Evolutionary conservation across 2,797 vertebrate species (phyloP), one percentile per base, ranked within the genome.

Genomic region (Thamnophis elegans): DNA sequence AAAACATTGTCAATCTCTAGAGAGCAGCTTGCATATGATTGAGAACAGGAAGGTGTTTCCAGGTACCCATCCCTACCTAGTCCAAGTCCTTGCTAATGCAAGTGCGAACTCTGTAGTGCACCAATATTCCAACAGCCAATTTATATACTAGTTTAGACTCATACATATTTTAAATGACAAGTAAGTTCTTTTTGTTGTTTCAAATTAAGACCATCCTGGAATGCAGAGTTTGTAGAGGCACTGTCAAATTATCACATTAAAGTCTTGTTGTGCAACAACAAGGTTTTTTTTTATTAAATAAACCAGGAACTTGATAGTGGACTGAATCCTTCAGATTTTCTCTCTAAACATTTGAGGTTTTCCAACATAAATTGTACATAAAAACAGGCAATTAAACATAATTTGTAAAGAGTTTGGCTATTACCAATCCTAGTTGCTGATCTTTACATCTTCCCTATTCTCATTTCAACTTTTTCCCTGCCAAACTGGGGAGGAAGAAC

Each of bases 321-420:
- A 91, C 5, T 82, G 55, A 68, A 93, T 95, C 28, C 7, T 32
- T 86, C 91, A 42, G 0, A 0, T 87, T n/a, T 86, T 85, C 73
- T 20, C 0, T 0, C 87, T 68, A 92, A 65, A 85, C 92, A 95
- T 62, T 89, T 87, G 94, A 58, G 9, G 89, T 88, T 87, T 91
- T 89, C 60, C 86, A 86, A 62, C 3, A 62, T 88, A 55, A 28
- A 36, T 47, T 20, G 14, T 56, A 11, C 14, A 86, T 91, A 73
- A 87, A 8, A 82, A 73, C 32, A 25, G 28, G 18, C 25, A 26
- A 91, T 93, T 55, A 14, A 92, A 55, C 32, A 47, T n/a, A 93
- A 91, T 87, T 95, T 94, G 89, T 86, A 91, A 32, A 13, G 87
- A 89, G 10, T 95, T 89, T 90, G 32, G 90, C 78, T 0, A 9